phyloP scores from a whole-genome alignment of 2,888 invertebrate species.

The Cantharis rustica region DNA sequence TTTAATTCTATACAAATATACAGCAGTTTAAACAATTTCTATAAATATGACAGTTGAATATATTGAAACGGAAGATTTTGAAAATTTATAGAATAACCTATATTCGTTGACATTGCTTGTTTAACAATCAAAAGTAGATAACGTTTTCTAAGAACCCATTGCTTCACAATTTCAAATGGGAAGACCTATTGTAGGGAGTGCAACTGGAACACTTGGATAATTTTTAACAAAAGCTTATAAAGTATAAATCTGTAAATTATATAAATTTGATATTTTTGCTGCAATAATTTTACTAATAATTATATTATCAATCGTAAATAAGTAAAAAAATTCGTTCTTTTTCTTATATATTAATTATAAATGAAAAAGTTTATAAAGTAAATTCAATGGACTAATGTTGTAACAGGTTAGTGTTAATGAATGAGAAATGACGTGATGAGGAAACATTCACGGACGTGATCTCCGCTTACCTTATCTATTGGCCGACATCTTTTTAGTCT shows the following conservation, averaged over 20 bases:
- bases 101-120: background rate
- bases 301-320: too few species aligned
- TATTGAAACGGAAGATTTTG: background rate
- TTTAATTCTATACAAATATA: too few species aligned
- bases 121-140: background rate
- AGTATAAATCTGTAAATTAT: background rate
- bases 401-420: too few species aligned
- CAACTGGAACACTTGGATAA: background rate
- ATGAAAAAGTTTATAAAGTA: too few species aligned
- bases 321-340: too few species aligned
- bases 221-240: background rate
- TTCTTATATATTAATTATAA: too few species aligned
- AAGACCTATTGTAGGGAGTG: background rate
- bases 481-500: too few species aligned
- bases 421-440: too few species aligned
- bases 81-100: background rate
- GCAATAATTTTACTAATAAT: too few species aligned
- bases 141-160: background rate
- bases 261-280: background rate
- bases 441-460: too few species aligned
- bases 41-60: background rate
- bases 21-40: background rate
- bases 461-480: too few species aligned
- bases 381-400: too few species aligned
- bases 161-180: background rate